Evolutionary conservation across 2,113 vertebrate species (phyloP), one percentile per base, ranked within the genome.

Genomic region (Saguinus imperator): DNA sequence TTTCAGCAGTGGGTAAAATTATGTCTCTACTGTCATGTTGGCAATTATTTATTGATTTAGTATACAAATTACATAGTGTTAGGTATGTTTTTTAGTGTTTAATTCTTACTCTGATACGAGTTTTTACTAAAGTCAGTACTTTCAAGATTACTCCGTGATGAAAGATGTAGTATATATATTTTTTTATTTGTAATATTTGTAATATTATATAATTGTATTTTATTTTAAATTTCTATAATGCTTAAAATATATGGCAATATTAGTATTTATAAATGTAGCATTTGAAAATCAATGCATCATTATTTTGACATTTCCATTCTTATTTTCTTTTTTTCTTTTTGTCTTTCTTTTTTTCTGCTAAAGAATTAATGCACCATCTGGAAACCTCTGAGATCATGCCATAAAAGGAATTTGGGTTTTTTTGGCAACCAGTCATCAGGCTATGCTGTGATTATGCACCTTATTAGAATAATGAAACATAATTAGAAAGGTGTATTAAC

Each of bases 311-410:
- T 97, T 94, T 95, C 43, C 92, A 0, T 97, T 86, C 80, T 82
- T 96, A 20, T 92, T 96, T 97, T 96, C 66, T 92, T 94, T 89
- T 37, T 75, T 83, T 89, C n/a, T 90, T 94, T 94, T 72, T 89
- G 48, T 96, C 76, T 52, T 73, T 94, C 87, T 40, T 37, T 88
- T 58, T 80, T 82, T 95, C 92, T 83, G 88, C 89, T 92, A 77
- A 94, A 97, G 95, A 98, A 98, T 98, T 98, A 97, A 77, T 96
- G 89, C 94, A 94, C 96, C 94, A 98, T 98, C 97, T 98, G 97
- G 98, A 98, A 98, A 97, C 97, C 97, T 94, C 95, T 98, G 95
- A 93, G 87, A 97, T 81, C 93, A 21, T 93, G 57, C 94, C 95
- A 77, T 96, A 97, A 98, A 97, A 97, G 97, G 95, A 97, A 94